Evolutionary conservation across 2,797 vertebrate species (phyloP).

Genomic region (Pogonophryne albipinna): DNA sequence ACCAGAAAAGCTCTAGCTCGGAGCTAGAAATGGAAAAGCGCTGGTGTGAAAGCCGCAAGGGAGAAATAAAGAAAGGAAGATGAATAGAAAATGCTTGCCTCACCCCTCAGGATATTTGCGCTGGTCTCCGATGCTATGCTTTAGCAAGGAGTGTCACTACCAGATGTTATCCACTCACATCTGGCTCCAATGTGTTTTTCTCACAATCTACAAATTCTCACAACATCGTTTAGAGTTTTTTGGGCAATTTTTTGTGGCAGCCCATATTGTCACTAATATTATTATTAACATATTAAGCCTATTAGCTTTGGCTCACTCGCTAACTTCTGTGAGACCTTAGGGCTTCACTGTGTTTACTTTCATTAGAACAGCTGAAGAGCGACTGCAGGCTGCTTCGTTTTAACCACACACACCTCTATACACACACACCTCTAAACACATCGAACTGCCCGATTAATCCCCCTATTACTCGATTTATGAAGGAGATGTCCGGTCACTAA

Average conservation of each 20-base stretch:
- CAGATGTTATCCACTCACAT: conserved; percentile 59
- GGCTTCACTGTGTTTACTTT: too few relatives aligned
- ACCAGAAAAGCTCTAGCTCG: too few relatives aligned
- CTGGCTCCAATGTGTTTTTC: conserved; percentile 29
- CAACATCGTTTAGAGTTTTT: conserved; percentile 27
- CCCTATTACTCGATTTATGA: too few relatives aligned
- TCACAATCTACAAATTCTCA: conserved; percentile 30
- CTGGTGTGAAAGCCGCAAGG: too few relatives aligned
- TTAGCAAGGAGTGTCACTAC: conserved; percentile 8
- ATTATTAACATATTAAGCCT: conserved; percentile 26
- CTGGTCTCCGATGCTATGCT: not conserved
- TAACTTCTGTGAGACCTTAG: conserved; percentile 10
- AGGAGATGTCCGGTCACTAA: too few relatives aligned
- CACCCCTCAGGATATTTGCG: conserved; percentile 17
- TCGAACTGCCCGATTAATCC: too few relatives aligned
- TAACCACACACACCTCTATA: too few relatives aligned
- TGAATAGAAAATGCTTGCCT: conserved; percentile 20
- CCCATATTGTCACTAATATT: conserved; percentile 25
- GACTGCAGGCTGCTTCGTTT: too few relatives aligned
- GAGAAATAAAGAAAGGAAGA: not conserved
- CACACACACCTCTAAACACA: too few relatives aligned
- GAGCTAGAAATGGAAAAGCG: too few relatives aligned
- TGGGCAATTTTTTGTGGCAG: not conserved
- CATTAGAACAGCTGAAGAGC: too few relatives aligned
- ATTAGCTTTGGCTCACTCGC: conserved; percentile 10